phyloP scores from a whole-genome alignment of 2,113 vertebrate genomes.

The Uria aalge region DNA sequence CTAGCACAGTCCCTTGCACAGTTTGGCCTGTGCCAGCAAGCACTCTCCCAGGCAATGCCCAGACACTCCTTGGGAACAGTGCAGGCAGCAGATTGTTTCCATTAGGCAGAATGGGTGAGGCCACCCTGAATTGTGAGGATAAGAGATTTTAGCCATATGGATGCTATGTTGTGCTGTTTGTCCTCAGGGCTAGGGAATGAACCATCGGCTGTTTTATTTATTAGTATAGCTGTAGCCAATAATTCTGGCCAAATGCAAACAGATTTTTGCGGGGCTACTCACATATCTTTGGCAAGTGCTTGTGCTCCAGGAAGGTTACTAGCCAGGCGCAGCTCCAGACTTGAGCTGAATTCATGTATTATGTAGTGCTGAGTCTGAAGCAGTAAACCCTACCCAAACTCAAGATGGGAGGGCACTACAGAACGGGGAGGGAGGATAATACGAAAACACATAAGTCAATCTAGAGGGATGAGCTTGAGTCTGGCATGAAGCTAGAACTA shows the following conservation, averaged over 20 bases:
- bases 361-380: not conserved
- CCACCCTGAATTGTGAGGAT: conserved; percentile 22
- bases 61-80: not conserved
- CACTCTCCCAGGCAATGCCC: not conserved
- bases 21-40: not conserved
- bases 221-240: conserved; percentile 17
- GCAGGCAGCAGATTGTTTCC: conserved; percentile 29
- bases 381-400: not conserved
- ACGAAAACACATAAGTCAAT: not conserved
- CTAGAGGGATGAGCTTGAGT: not conserved
- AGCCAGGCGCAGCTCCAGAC: not conserved
- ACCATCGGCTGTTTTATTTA: conserved; percentile 17
- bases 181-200: conserved; percentile 17
- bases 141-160: conserved; percentile 30
- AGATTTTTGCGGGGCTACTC: conserved; percentile 37
- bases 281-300: conserved; percentile 23
- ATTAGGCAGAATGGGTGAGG: conserved; percentile 11
- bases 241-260: conserved; percentile 39
- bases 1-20: not conserved
- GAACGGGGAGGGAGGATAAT: not conserved
- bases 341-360: not conserved
- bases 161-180: not conserved
- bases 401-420: not conserved
- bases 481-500: not conserved
- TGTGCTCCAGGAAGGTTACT: not conserved